Conservation (phyloP, 2,888 invertebrate species). For the Drosophila limbata region DNA sequence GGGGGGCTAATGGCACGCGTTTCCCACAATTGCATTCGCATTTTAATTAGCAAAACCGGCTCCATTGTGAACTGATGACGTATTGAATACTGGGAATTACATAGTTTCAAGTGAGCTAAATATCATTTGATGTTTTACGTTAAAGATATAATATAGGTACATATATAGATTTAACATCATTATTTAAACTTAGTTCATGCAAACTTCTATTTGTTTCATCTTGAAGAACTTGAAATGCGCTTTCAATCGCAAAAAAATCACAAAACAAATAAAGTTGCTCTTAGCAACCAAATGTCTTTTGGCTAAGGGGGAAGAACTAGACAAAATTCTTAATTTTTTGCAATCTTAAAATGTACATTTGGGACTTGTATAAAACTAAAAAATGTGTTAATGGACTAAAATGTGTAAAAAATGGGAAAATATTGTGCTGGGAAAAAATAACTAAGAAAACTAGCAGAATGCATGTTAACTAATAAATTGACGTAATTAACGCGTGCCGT, state of each 20-base stretch:
- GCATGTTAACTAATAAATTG: neutral
- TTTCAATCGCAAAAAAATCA: neutral
- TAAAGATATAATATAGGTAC: constrained; percentile 5
- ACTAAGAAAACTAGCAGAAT: neutral
- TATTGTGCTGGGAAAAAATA: too few species aligned
- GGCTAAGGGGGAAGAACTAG: neutral
- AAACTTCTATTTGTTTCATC: neutral
- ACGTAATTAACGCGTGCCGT: constrained; percentile 1
- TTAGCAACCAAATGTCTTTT: neutral
- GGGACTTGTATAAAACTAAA: neutral
- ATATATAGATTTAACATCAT: neutral
- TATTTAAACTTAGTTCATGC: neutral
- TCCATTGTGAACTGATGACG: constrained; percentile 26
- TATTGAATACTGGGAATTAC: constrained; percentile 51
- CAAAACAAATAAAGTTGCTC: neutral
- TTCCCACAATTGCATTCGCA: constrained; percentile 20
- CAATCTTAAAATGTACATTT: neutral
- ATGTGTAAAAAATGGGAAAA: too few species aligned
- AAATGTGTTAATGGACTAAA: too few species aligned
- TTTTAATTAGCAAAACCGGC: constrained; percentile 50
- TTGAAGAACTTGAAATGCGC: neutral
- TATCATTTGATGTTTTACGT: neutral
- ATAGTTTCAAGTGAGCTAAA: neutral
- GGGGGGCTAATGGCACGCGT: constrained; percentile 27
- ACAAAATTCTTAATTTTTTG: neutral